A percentile compares a stretch with the other conserved stretches of the same genome.
phyloP scores from a whole-genome alignment of 2,113 vertebrate genomes.

The Pithys albifrons region DNA sequence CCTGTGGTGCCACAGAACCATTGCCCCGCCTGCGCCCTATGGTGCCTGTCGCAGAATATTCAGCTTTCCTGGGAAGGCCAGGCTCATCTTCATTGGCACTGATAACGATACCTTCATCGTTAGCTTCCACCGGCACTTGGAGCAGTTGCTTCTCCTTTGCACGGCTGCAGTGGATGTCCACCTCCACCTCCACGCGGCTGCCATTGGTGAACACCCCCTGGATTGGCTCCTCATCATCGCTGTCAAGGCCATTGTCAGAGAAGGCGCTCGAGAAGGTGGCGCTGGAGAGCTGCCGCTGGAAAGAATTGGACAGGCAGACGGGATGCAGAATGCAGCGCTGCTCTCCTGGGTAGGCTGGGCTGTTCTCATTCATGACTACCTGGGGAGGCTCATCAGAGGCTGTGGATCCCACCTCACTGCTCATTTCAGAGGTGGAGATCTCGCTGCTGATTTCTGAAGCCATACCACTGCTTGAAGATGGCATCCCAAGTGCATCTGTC shows the following conservation, averaged over 20 bases:
- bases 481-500: constrained; percentile 73
- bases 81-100: constrained; percentile 78
- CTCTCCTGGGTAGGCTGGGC: constrained; percentile 74
- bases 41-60: constrained; percentile 67
- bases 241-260: constrained; percentile 96
- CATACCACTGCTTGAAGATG: constrained; percentile 89
- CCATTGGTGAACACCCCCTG: constrained; percentile 95
- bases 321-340: constrained; percentile 90
- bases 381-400: constrained; percentile 91
- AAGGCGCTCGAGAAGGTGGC: constrained; percentile 97
- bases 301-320: constrained; percentile 79
- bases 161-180: constrained; percentile 89
- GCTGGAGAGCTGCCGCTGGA: constrained; percentile 95
- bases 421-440: constrained; percentile 94
- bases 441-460: constrained; percentile 93
- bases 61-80: constrained; percentile 53
- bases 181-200: constrained; percentile 94
- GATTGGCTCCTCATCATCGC: constrained; percentile 95
- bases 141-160: constrained; percentile 71
- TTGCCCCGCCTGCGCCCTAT: constrained; percentile 83
- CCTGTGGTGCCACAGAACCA: constrained; percentile 89
- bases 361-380: constrained; percentile 75
- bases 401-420: constrained; percentile 97
- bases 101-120: constrained; percentile 81
- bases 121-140: constrained; percentile 77